Conservation (phyloP, 2,797 vertebrate genomes). For the Lindbergichthys nudifrons region DNA sequence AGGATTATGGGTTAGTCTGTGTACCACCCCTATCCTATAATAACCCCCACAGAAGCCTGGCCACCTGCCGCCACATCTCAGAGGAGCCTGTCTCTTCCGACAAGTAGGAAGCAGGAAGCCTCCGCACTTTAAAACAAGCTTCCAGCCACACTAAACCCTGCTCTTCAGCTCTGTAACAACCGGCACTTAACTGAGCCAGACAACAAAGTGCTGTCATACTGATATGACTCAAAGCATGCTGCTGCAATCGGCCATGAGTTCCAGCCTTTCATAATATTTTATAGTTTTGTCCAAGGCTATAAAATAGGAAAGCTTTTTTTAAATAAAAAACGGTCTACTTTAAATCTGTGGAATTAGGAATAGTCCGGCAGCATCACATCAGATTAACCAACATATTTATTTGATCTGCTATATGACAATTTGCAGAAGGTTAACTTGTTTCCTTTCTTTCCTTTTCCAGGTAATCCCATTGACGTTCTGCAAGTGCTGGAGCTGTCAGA, state of each 20-base stretch:
- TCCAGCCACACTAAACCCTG: slow-evolving; percentile 72
- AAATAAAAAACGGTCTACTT: slow-evolving; percentile 19
- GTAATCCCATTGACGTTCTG: slow-evolving; percentile 85
- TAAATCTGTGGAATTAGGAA: slow-evolving; percentile 4
- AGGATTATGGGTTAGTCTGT: slow-evolving; percentile 75
- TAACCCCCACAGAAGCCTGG: slow-evolving; percentile 75
- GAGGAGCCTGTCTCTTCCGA: slow-evolving; percentile 68
- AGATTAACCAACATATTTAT: slow-evolving; percentile 1
- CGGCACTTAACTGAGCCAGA: slow-evolving; percentile 74
- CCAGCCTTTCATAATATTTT: slow-evolving; percentile 19
- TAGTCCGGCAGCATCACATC: slow-evolving; percentile 24
- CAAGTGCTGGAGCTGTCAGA: slow-evolving; percentile 83
- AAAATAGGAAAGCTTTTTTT: slow-evolving; percentile 11
- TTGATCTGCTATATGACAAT: slow-evolving; percentile 15
- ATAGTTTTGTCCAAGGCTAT: not conserved
- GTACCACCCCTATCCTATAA: slow-evolving; percentile 79
- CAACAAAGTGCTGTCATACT: slow-evolving; percentile 66
- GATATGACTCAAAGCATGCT: slow-evolving; percentile 49
- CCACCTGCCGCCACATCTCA: slow-evolving; percentile 81
- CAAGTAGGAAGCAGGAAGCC: slow-evolving; percentile 78
- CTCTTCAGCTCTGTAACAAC: slow-evolving; percentile 69
- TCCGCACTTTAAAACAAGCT: slow-evolving; percentile 68
- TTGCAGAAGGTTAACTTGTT: slow-evolving; percentile 34
- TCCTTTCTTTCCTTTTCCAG: slow-evolving; percentile 65
- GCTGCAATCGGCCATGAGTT: slow-evolving; percentile 30